phyloP scores from a whole-genome alignment of 1,140 invertebrate genomes.

The Drosophila dunni region DNA sequence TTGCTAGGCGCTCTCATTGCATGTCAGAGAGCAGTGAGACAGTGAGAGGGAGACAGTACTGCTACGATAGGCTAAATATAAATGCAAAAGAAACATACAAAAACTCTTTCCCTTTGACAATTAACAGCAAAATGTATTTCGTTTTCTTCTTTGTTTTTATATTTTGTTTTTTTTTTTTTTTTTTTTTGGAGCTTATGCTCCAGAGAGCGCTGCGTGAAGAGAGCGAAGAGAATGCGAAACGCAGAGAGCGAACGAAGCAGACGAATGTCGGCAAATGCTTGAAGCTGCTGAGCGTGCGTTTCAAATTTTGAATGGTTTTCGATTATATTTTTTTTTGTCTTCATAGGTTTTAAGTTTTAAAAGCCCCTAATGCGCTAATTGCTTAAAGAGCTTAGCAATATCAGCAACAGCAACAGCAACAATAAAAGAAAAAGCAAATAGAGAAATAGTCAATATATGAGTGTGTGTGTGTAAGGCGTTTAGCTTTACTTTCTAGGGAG shows the following conservation, averaged over 20 bases:
- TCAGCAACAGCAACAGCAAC: constrained; percentile 28
- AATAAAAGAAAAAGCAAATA: constrained; percentile 29
- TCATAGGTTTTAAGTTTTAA: constrained; percentile 29
- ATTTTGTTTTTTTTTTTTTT: too few relatives aligned
- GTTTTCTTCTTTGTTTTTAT: neutral
- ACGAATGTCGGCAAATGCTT: constrained; percentile 22
- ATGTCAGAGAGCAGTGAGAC: constrained; percentile 29
- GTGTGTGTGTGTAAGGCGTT: constrained; percentile 25
- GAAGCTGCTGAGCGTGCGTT: constrained; percentile 30
- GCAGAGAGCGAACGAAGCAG: neutral
- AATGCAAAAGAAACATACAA: constrained; percentile 49
- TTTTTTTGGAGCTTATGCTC: constrained; percentile 22
- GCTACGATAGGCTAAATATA: constrained; percentile 58
- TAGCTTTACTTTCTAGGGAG: constrained; percentile 77
- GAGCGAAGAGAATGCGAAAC: neutral
- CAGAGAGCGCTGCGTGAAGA: neutral
- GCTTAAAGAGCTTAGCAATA: constrained; percentile 55
- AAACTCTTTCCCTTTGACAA: constrained; percentile 50
- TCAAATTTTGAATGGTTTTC: constrained; percentile 44
- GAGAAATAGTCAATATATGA: constrained; percentile 34
- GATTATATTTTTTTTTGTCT: constrained; percentile 15
- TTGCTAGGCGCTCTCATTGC: constrained; percentile 25
- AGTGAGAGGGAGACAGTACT: constrained; percentile 19
- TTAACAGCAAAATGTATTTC: constrained; percentile 37
- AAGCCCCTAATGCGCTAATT: constrained; percentile 59